Evolutionary conservation across 92 coral and sea anemone species (phyloP), one percentile per base, ranked within the genome.

Genomic region (Epizoanthus scotinus): DNA sequence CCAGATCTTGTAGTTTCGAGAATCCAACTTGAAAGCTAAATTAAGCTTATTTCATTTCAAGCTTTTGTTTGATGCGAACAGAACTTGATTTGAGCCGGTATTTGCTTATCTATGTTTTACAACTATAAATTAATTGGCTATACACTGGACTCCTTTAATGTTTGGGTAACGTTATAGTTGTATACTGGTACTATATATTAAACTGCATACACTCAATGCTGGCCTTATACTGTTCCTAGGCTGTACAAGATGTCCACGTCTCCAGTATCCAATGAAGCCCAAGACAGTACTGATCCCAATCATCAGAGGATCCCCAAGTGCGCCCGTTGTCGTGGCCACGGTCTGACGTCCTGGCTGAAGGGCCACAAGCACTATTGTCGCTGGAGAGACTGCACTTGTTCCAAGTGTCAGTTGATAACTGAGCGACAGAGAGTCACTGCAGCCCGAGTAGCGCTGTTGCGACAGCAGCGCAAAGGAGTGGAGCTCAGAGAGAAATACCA

Each of bases 291-390:
- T 69, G 90, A 89, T 20, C 88, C 88, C 26, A 62, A 77, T 57
- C 90, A 93, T 79, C 98, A 95, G 79, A 86, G 99, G 42, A 88
- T 93, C 20, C 99, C 99, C 67, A 95, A 95, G 82, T 95, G 99
- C 78, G 99, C 99, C 10, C 93, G 99, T 58, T 96, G 99, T 68
- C 98, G 99, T 6, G 91, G 90, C 29, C 99, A 96, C 67, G 99
- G 99, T 26, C 85, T 97, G 31, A 95, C 94, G 29, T 96, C 99
- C 2, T 96, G 99, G 99, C 91, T 96, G 42, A 96, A 96, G 74
- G 99, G 99, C 19, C 99, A 96, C 86, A 96, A 96, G 63, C 99
- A 96, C 80, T 91, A 91, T 73, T 96, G 99, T 73, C 91, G 93
- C 52, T 96, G 98, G 98, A 92, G 99, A 22, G 99, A 96, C 75